phyloP scores from a whole-genome alignment of 2,113 vertebrate species.

The Bos javanicus region DNA sequence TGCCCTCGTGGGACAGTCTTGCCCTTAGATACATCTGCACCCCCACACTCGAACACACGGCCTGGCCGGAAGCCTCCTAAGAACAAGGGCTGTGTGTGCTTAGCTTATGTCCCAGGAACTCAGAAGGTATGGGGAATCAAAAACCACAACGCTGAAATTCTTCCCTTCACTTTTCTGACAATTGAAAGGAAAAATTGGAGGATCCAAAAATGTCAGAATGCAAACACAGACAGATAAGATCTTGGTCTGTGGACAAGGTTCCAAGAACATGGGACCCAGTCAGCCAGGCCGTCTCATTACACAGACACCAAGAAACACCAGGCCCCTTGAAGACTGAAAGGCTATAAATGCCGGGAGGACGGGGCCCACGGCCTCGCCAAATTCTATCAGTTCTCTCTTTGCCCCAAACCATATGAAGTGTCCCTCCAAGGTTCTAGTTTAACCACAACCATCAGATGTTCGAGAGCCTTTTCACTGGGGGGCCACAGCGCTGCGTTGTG shows the following conservation, averaged over 20 bases:
- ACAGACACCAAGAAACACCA: rapidly evolving
- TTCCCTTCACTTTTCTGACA: not conserved
- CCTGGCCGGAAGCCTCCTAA: not conserved
- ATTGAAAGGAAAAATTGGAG: not conserved
- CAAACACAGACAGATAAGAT: not conserved
- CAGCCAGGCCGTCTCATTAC: rapidly evolving
- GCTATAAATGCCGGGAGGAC: rapidly evolving
- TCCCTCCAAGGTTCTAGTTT: not conserved
- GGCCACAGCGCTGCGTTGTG: not conserved
- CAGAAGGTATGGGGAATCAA: not conserved
- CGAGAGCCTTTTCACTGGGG: not conserved
- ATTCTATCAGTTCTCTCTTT: not conserved
- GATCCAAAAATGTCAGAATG: not conserved
- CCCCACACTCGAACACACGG: rapidly evolving
- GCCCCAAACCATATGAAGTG: not conserved
- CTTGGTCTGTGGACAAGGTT: rapidly evolving
- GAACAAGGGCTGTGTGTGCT: too few relatives aligned
- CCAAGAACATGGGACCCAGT: not conserved
- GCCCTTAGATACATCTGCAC: not conserved
- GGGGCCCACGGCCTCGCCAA: too few relatives aligned
- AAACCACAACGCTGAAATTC: not conserved
- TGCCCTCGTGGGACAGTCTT: not conserved
- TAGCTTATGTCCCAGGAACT: not conserved
- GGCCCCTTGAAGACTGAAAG: not conserved
- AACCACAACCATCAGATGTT: rapidly evolving